Evolutionary conservation across 2,113 vertebrate genomes (phyloP), one percentile per base, ranked within the genome.

Genomic region (Balaenoptera acutorostrata): DNA sequence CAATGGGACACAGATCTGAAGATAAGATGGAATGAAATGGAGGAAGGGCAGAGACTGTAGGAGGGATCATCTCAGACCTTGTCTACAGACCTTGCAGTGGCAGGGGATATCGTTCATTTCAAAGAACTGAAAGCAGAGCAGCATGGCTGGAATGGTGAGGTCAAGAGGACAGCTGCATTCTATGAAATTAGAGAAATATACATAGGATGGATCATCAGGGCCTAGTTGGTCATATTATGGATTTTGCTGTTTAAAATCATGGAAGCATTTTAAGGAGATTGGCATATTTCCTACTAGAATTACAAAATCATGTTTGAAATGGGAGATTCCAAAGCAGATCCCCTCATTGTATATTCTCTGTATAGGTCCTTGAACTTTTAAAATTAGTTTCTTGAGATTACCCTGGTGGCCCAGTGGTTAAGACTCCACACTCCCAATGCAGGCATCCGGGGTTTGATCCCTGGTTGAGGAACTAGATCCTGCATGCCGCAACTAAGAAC

Each of bases 171-270:
- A 61, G 8, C 18, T 71, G 18, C 8, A 5, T 12, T 64, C 31
- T 69, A 18, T 7, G 18, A 66, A 49, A 80, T 0, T 21, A 4
- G 17, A 49, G 33, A 90, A 78, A 64, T 11, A 44, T 12, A 66
- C 8, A 8, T 20, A n/a, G 4, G 5, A 39, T 29, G 44, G 2
- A 3, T 81, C 17, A 31, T 6, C 5, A 12, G 18, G 29, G 7
- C 7, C 49, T 66, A n/a, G 3, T 11, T 20, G 3, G 11, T 46
- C 21, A 3, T 21, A 4, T 13, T 31, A 31, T 6, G 2, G 15
- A 41, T 82, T 69, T 69, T 57, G 3, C 29, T 68, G 36, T 83
- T 59, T 71, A 77, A 71, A 44, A 12, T 7, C 3, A 23, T 10
- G 10, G 27, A 44, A 33, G 4, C 4, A 55, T 39, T 80, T 82